Evolutionary conservation across 2,888 invertebrate species (phyloP).

Genomic region (Halictus ligatus): DNA sequence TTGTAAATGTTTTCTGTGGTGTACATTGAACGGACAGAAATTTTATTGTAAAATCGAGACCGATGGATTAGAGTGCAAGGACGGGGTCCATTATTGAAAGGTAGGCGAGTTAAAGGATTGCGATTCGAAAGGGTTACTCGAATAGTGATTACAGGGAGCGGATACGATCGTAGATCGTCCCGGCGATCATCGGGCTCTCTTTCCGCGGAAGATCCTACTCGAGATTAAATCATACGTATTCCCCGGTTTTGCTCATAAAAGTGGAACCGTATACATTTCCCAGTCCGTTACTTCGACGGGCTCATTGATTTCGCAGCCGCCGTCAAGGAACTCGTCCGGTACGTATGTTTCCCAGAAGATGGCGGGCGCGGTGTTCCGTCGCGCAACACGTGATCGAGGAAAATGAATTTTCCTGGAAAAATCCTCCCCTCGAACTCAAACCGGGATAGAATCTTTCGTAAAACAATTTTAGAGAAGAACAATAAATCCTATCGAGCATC

Average conservation of each 20-base stretch:
- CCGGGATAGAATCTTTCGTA: no score
- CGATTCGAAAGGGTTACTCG: slow-evolving; percentile 20
- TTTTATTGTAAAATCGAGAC: no score
- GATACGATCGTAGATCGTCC: slow-evolving; percentile 50
- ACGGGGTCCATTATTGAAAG: background rate
- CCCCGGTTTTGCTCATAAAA: slow-evolving; percentile 47
- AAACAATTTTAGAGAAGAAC: no score
- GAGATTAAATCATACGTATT: slow-evolving; percentile 38
- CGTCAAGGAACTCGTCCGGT: slow-evolving; percentile 55
- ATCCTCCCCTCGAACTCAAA: no score
- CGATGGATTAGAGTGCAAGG: no score
- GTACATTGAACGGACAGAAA: no score
- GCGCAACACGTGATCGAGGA: slow-evolving; percentile 40
- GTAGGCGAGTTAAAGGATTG: background rate
- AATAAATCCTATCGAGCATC: no score
- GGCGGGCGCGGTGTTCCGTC: slow-evolving; percentile 62
- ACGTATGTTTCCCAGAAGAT: slow-evolving; percentile 65
- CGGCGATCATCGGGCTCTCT: slow-evolving; percentile 23
- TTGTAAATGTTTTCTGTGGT: no score
- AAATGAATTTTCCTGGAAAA: background rate
- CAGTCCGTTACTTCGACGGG: slow-evolving; percentile 48
- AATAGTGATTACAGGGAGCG: slow-evolving; percentile 40
- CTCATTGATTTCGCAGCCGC: slow-evolving; percentile 69
- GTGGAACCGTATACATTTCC: slow-evolving; percentile 50
- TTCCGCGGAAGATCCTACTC: slow-evolving; percentile 46